Evolutionary conservation across 2,888 invertebrate species (phyloP), one percentile per base, ranked within the genome.

Genomic region (Eupithecia centaureata): DNA sequence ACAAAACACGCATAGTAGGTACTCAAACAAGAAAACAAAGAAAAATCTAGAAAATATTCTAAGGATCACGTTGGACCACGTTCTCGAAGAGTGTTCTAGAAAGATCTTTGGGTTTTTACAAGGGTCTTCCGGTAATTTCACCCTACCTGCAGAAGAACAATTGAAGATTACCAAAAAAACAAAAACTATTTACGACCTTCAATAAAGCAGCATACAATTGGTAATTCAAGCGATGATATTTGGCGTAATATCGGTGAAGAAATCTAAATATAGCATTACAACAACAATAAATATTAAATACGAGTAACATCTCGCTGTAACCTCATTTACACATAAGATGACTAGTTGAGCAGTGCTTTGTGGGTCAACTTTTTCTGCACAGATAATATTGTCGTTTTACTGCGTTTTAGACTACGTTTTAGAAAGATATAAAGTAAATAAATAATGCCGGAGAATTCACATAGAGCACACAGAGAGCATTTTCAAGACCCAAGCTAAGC

Each of bases 1-100:
- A 65, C 58, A 65, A 54, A 35, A 61, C 22, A 27, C 13, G 51
- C 52, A 57, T 35, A 60, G 56, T 22, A 59, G 62, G 25, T n/a
- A 67, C 51, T 15, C 58, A 30, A 18, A 66, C 61, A 42, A 27
- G 18, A 22, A 47, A 22, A 22, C n/a, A 22, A 47, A 47, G 12
- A 25, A 27, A 52, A 52, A 27, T 25, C 51, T 25, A 25, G 51
- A 25, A 51, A 25, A 51, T 51, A 51, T n/a, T 22, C 5, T 5
- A 13, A 52, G 13, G 0, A 15, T 52, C 4, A 13, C 51, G 18
- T 22, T 22, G 22, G 22, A 47, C 22, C 4, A 47, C 47, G 47
- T 1, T 22, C 47, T 47, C 22, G 12, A 47, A 47, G 18, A 22
- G 7, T 52, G 18, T 52, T 52, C 52, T 27, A 27, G 52, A 52